Percentiles rank a stretch among this genome's conserved stretches.
Evolutionary conservation across 2,888 invertebrate species (phyloP).

Genomic region (Lepidocyrtinus sp.): DNA sequence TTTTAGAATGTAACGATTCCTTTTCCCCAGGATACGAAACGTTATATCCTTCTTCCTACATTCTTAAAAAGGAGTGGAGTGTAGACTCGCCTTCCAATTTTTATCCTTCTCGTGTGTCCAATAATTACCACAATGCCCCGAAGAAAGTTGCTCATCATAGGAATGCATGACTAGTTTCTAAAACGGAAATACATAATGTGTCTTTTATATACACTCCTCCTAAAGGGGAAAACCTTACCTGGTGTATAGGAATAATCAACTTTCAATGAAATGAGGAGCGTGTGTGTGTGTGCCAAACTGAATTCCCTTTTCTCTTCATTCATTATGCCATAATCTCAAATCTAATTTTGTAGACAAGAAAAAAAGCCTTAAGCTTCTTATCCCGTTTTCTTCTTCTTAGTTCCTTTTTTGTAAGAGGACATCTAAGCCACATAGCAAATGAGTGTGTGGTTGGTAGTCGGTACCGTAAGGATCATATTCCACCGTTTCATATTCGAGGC

Average conservation of each 20-base stretch:
- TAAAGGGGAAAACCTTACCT: neutral
- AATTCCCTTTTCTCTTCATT: conserved; percentile 17
- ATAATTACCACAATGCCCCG: conserved; percentile 42
- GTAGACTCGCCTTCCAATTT: neutral
- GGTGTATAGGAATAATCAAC: conserved; percentile 1
- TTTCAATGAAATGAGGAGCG: neutral
- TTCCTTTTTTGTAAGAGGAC: conserved; percentile 28
- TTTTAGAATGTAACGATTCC: conserved; percentile 10
- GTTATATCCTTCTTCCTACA: conserved; percentile 31
- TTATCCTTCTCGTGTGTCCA: conserved; percentile 19
- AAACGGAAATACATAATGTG: conserved; percentile 1
- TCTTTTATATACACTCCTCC: neutral
- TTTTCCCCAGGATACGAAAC: conserved; percentile 30
- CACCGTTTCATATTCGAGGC: neutral
- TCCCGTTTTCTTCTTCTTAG: conserved; percentile 37
- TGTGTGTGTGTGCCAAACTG: conserved; percentile 4
- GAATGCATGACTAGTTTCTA: conserved; percentile 11
- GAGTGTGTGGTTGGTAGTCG: conserved; percentile 19
- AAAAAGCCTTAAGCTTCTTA: conserved; percentile 42
- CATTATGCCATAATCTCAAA: conserved; percentile 22
- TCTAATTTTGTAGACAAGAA: conserved; percentile 31
- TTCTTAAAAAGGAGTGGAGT: conserved; percentile 42
- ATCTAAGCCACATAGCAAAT: conserved; percentile 17
- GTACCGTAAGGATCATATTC: neutral
- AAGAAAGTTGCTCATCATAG: conserved; percentile 22